Base-by-base conservation (phyloP, 2,888 invertebrate species). In the Latrodectus hesperus region DNA sequence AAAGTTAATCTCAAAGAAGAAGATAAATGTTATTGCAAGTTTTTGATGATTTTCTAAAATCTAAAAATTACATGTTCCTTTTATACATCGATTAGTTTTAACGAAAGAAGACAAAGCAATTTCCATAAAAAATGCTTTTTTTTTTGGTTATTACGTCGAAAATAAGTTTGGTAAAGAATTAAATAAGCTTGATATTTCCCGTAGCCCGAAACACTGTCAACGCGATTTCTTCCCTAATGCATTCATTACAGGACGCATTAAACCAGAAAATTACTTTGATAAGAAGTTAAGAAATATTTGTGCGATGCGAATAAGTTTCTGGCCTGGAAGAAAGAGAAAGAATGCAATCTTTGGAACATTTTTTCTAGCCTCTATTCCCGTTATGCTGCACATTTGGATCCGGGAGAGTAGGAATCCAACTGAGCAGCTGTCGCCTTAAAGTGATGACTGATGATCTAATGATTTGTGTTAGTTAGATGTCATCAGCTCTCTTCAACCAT, bases 381-480 rank as follows among this genome's bases (percentile, higher is more conserved):
- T 60, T 60, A 60, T 60, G 11, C 12, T 16, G n/a, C 60, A n/a
- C 12, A 60, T 60, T 60, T 60, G 60, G 60, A 16, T 60, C n/a
- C 60, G 10, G 10, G 60, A 11, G 10, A 60, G 60, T 60, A 60
- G 60, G n/a, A 60, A 14, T 78, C 70, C 52, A 22, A 38, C 55
- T 53, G 16, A 53, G 55, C 78, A 70, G 26, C 78, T 68, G 70
- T 78, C 78, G 70, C 14, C 38, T 6, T n/a, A 70, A 60, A 78
- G 70, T 22, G 11, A 38, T 78, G 78, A 78, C 78, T 70, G 70
- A 78, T 77, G 67, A 52, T 77, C 22, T 51, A 52, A 51, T 78
- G 78, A 70, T 78, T 26, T 55, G 68, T 70, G 78, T 70, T 70
- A 78, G 70, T 49, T 70, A 55, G n/a, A 55, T 70, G 70, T 78